Percentiles rank a stretch among this genome's conserved stretches.
Conservation (phyloP, 53 echinoderm and acorn worm genomes). For the Temnopleurus reevesii region DNA sequence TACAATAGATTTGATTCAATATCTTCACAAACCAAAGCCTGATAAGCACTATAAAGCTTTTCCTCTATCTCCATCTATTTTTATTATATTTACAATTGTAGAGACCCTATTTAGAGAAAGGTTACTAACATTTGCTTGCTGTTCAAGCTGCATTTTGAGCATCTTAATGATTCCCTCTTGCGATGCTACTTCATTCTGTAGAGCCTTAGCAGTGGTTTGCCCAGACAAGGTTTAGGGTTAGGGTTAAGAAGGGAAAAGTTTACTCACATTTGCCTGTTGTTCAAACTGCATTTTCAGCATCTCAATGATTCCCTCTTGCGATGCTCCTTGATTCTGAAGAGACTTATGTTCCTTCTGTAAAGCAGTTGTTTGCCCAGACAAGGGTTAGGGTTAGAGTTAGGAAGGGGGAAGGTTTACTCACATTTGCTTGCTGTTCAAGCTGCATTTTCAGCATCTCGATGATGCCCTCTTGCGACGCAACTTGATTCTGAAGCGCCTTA, state of each 20-base stretch:
- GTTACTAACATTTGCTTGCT: conserved; percentile 71
- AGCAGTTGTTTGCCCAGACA: too few species aligned
- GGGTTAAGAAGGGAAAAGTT: too few species aligned
- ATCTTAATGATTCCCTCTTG: conserved; percentile 94
- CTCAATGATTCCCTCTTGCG: conserved; percentile 93
- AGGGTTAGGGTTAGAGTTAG: too few species aligned
- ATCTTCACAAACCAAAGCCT: too few species aligned
- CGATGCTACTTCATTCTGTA: conserved; percentile 83
- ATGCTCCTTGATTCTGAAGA: conserved; percentile 78
- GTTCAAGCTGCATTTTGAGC: conserved; percentile 94
- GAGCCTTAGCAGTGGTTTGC: conserved; percentile 61
- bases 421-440: conserved; percentile 82
- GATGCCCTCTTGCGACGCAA: conserved; percentile 88
- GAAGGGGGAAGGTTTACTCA: neutral
- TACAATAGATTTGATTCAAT: too few species aligned
- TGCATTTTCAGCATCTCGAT: conserved; percentile 97
- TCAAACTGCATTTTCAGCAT: conserved; percentile 96
- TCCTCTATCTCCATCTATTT: too few species aligned
- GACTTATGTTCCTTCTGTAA: conserved; percentile 67
- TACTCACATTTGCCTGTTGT: conserved; percentile 75
- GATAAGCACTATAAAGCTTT: too few species aligned
- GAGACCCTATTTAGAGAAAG: too few species aligned
- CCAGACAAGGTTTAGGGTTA: too few species aligned
- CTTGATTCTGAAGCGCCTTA: conserved; percentile 77
- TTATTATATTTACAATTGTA: too few species aligned